Evolutionary conservation across 2,113 vertebrate genomes (phyloP), one percentile per base, ranked within the genome.

Genomic region (Synchiropus splendidus): DNA sequence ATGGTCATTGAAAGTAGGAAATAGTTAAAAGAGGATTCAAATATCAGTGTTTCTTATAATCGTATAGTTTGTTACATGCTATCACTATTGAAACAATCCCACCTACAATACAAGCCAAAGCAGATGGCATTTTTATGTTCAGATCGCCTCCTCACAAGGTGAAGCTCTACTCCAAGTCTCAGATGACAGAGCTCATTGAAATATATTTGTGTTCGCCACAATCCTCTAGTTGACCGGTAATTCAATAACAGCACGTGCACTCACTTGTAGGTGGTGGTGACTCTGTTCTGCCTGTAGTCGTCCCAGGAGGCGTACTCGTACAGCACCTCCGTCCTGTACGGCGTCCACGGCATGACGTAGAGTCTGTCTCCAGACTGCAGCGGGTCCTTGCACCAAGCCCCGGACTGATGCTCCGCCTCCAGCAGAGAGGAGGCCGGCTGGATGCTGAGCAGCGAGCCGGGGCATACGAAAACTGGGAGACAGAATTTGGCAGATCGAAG

Each of bases 341-440:
- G 92, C 0, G 91, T 88, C 93, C 93, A 97, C 0, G 93, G 91
- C 90, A 97, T 91, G n/a, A 93, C 90, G 9, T 96, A 97, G 12
- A 97, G 88, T 18, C 91, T 84, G 60, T 97, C 93, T 0, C 90
- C 92, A 0, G 93, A 89, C 64, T 96, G 92, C 46, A 97, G 84
- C 0, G 93, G 93, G 74, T 97, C 93, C 55, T 92, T 92, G 75
- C 93, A 97, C 93, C 93, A 97, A 0, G 92, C 91, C 8, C 93
- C 93, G 0, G 92, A 90, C 69, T 93, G 92, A 69, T 97, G 92
- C 54, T 93, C 89, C 0, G 91, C 90, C 55, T 96, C 91, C 31
- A 91, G 85, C 6, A 89, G 84, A 0, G 90, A 90, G 17, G 88
- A 91, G 61, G 89, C 71, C 1, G 90, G 73, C 72, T 90, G 74